Base-by-base conservation (phyloP, 1,140 invertebrate species). In the Varroa destructor region DNA sequence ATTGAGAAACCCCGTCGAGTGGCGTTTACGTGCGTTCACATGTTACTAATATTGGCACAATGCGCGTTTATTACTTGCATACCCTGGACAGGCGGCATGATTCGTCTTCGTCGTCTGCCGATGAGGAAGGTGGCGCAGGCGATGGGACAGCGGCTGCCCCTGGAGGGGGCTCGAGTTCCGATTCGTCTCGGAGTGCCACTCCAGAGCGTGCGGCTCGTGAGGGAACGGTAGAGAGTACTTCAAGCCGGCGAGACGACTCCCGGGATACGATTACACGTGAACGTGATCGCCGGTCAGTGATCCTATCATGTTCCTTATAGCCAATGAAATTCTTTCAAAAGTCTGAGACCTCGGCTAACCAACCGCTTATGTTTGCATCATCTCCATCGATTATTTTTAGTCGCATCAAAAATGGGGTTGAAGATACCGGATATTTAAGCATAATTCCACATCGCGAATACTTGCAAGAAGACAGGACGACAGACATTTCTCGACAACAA, bases 51-150 rank as follows among this genome's bases (percentile, higher is more conserved):
- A 3, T 51, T 3, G 46, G 25, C 25, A 25, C 25, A 25, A 5
- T 51, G 46, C 46, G 46, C 46, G 8, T 51, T 51, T 51, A 51
- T 51, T 51, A 51, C 46, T 8, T 51, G 46, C 4, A 51, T 51
- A 51, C 3, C 46, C 46, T 51, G 46, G 46, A 51, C 46, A 67
- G 61, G 61, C 61, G 61, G 40, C 12, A 67, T 46, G 61, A 67
- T 67, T 67, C 61, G 40, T 67, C 61, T 67, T 67, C 61, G 40
- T 67, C 61, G 12, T 67, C 61, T 67, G 61, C 12, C 46, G 61
- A 40, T 14, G 61, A 67, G 8, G 40, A n/a, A 37, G 61, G 4
- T 51, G 46, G 46, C 46, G 46, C 46, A 51, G 46, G 46, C 46
- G 46, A 51, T 51, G 46, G 46, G 3, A 51, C 46, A 51, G 46